Evolutionary conservation across 2,113 vertebrate genomes (phyloP), one percentile per base, ranked within the genome.

Genomic region (Tiliqua scincoides): DNA sequence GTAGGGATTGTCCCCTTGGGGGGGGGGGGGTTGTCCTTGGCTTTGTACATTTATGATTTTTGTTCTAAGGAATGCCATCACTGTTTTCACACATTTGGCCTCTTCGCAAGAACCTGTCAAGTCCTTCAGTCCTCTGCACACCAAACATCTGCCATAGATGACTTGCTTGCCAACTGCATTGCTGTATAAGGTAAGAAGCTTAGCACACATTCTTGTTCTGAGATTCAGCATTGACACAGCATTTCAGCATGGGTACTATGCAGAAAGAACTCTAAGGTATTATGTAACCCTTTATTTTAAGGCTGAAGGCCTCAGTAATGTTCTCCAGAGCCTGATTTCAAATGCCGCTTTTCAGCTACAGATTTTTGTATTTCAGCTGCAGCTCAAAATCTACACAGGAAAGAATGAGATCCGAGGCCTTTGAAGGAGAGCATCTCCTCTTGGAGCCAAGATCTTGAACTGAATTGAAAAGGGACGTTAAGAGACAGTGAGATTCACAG

Each of bases 401-500:
- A 20, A 81, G 37, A 35, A 12, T 8, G 2, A 0, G 11, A 23
- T 17, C 1, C 52, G 25, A 18, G 18, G 43, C 14, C 8, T 63
- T 85, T 32, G 11, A 52, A 61, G 5, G 20, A 25, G 2, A 85
- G 20, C 14, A 82, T 88, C 2, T 37, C 68, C 21, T 71, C 1
- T 84, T 65, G 30, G 48, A 8, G 20, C 11, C 27, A n/a, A 73
- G 0, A 62, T 7, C 83, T 10, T 65, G 37, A 61, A 62, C 11
- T 77, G 35, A 88, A 52, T 35, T 61, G 62, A 70, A 72, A 25
- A 83, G 2, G 82, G 35, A 61, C 3, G 84, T 0, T 54, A n/a
- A 82, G 67, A 3, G 30, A 76, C 6, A 0, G 57, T 43, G 59
- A 40, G 85, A 79, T 0, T 0, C 27, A 18, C 30, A 70, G 35